Percentiles rank a stretch among this genome's conserved stretches.
These are phyloP conservation scores for Grallaria varia DNA, from an alignment of 2,113 vertebrate genomes.

Conservation along the genomic window DNA sequence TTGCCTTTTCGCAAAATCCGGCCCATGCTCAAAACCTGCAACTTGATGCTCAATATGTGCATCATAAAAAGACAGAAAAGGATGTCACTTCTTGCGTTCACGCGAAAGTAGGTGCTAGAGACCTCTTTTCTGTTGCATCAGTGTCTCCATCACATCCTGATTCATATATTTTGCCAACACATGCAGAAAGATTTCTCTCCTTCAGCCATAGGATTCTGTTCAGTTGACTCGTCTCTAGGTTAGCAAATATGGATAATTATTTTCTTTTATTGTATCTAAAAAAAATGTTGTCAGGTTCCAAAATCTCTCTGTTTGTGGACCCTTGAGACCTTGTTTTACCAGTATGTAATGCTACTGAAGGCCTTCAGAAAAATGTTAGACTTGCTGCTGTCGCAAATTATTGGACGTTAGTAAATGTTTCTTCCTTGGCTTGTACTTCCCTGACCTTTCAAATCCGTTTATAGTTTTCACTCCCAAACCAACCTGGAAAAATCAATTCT, in stretches of 20 bases:
- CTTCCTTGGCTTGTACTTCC: neutral
- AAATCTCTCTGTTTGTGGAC: neutral
- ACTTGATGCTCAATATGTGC: neutral
- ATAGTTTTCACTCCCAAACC: neutral
- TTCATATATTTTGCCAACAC: neutral
- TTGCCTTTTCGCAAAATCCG: neutral
- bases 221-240: neutral
- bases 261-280: neutral
- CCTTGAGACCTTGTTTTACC: neutral
- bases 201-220: fast-evolving
- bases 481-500: neutral
- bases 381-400: neutral
- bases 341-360: neutral
- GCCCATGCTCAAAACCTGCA: neutral
- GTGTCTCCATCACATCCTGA: neutral
- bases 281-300: neutral
- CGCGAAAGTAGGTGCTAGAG: neutral
- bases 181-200: neutral
- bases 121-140: neutral
- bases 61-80: neutral
- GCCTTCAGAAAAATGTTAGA: neutral
- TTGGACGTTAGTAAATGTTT: fast-evolving
- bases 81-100: neutral
- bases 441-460: neutral
- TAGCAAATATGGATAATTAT: neutral